phyloP scores from a whole-genome alignment of 1,140 invertebrate genomes.

The Hylaeus volcanicus region DNA sequence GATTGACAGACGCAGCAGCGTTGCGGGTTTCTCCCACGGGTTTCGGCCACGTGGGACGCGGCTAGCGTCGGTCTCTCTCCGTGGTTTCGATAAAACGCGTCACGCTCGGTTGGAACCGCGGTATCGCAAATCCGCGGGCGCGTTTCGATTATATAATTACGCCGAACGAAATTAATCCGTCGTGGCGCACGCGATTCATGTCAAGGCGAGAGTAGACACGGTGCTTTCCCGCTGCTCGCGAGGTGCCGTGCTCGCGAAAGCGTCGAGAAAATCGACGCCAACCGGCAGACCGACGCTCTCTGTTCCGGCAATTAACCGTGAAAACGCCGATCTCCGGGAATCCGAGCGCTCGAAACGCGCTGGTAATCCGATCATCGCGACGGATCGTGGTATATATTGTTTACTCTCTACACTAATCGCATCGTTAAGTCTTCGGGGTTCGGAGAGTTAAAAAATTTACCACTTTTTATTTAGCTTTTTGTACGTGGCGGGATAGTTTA shows the following conservation, averaged over 20 bases:
- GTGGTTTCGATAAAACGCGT: slow-evolving; percentile 43
- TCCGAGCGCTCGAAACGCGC: not conserved
- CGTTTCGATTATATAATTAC: slow-evolving; percentile 75
- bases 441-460: no score
- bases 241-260: slow-evolving; percentile 43
- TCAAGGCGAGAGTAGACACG: slow-evolving; percentile 73
- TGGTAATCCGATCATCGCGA: not conserved
- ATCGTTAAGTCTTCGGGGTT: no score
- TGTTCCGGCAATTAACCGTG: slow-evolving; percentile 14
- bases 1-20: not conserved
- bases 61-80: slow-evolving; percentile 3
- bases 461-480: no score
- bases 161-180: slow-evolving; percentile 76
- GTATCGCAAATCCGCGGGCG: slow-evolving; percentile 66
- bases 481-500: no score
- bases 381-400: no score
- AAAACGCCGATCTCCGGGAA: slow-evolving; percentile 8
- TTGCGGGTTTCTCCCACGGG: slow-evolving; percentile 30
- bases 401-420: no score
- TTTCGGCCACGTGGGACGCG: slow-evolving; percentile 7
- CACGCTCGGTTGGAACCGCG: slow-evolving; percentile 54
- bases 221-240: slow-evolving; percentile 39
- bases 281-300: not conserved
- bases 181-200: slow-evolving; percentile 73
- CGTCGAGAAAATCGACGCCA: slow-evolving; percentile 11